A percentile compares a stretch with the other conserved stretches of the same genome.
phyloP scores from a whole-genome alignment of 2,113 vertebrate genomes.

The Xerus inauris region DNA sequence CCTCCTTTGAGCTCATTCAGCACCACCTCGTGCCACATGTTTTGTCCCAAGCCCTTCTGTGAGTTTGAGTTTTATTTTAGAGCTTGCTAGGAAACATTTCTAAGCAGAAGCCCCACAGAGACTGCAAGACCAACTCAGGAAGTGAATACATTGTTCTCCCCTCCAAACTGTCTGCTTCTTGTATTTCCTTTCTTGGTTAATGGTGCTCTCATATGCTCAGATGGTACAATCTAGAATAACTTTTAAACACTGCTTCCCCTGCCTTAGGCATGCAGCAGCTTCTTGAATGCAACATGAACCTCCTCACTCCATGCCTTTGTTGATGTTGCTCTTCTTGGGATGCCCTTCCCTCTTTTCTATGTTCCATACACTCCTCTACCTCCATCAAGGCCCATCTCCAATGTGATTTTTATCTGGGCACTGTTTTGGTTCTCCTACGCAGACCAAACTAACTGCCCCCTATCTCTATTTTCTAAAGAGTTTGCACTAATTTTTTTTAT shows the following conservation, averaged over 20 bases:
- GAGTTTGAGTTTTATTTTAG: not conserved
- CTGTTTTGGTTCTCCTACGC: too few relatives aligned
- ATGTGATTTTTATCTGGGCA: not conserved
- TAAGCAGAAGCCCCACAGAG: not conserved
- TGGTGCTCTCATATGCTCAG: too few relatives aligned
- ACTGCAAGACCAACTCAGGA: not conserved
- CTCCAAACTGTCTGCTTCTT: too few relatives aligned
- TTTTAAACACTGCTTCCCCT: not conserved
- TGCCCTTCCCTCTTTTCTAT: not conserved
- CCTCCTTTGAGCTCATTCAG: accelerated
- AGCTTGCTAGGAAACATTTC: not conserved
- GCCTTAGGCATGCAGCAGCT: not conserved
- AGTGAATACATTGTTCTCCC: not conserved
- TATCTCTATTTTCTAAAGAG: not conserved
- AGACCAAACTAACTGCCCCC: not conserved
- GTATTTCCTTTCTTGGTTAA: not conserved
- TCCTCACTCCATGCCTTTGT: not conserved
- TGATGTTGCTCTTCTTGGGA: not conserved
- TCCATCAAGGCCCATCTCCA: not conserved
- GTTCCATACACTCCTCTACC: accelerated
- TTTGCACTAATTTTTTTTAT: not conserved
- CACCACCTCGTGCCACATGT: accelerated
- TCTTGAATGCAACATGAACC: not conserved
- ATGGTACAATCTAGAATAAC: not conserved
- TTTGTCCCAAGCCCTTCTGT: not conserved